Conservation (phyloP, 2,113 vertebrate species). For the Desmodus rotundus region DNA sequence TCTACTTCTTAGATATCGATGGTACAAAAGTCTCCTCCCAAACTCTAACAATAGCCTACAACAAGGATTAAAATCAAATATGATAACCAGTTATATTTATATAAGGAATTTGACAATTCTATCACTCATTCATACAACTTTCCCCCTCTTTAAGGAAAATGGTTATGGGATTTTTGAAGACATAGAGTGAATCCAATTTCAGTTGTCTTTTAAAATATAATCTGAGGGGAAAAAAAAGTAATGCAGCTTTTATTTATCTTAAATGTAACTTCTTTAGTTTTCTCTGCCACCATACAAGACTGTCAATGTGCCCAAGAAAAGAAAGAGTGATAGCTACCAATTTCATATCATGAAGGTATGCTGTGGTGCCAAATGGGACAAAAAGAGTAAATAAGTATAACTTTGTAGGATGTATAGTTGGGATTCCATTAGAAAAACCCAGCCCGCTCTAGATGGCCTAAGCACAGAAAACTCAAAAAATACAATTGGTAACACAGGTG, state of each 20-base stretch:
- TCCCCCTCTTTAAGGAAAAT: not conserved
- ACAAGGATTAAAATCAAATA: slow-evolving; percentile 44
- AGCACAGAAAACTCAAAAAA: not conserved
- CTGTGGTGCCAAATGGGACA: not conserved
- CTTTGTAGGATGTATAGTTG: not conserved
- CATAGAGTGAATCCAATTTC: not conserved
- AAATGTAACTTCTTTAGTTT: not conserved
- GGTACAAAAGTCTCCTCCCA: not conserved
- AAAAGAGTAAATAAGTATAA: not conserved
- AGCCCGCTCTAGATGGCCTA: not conserved
- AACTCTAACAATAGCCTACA: not conserved
- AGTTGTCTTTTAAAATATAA: not conserved
- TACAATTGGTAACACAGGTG: not conserved
- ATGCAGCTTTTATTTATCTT: not conserved
- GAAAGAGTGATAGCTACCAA: not conserved
- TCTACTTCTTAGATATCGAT: not conserved
- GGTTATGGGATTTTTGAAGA: not conserved
- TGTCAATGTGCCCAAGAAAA: not conserved
- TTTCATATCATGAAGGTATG: not conserved
- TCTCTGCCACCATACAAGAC: not conserved
- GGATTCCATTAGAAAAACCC: not conserved
- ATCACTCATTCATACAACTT: not conserved
- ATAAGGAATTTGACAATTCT: slow-evolving; percentile 20
- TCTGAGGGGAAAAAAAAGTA: not conserved
- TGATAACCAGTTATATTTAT: slow-evolving; percentile 52